A percentile compares a stretch with the other conserved stretches of the same genome.
These are phyloP conservation scores for Ryuthela nishihirai DNA, from an alignment of 2,888 invertebrate genomes.

Conservation along the genomic window DNA sequence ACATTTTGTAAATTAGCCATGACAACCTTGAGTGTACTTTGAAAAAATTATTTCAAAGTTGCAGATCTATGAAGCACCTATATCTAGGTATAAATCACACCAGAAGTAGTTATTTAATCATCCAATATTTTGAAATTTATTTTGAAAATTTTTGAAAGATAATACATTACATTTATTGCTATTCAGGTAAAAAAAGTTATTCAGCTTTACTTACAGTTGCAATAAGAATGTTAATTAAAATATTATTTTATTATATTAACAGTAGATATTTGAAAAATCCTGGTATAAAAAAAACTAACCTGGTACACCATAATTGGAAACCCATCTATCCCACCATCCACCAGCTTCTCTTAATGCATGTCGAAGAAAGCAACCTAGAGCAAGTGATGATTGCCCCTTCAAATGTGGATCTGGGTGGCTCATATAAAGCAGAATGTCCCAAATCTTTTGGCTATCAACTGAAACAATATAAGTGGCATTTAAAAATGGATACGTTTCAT, in stretches of 20 bases:
- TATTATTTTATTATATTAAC: constrained; percentile 7
- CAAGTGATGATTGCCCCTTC: constrained; percentile 65
- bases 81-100: no score
- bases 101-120: no score
- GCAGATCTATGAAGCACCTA: no score
- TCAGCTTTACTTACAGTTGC: no score
- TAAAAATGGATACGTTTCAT: no score
- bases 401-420: constrained; percentile 77
- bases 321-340: constrained; percentile 53
- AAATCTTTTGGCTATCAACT: constrained; percentile 58
- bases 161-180: no score
- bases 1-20: no score
- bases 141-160: no score
- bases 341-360: constrained; percentile 59
- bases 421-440: constrained; percentile 66
- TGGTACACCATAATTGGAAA: constrained; percentile 44
- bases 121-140: no score
- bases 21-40: no score
- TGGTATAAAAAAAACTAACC: constrained; percentile 2
- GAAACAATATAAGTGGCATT: constrained; percentile 13
- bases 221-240: constrained; percentile 32
- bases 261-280: background rate
- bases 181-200: no score
- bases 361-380: constrained; percentile 65
- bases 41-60: no score